Evolutionary conservation across 2,888 invertebrate genomes (phyloP).

Genomic region (Neocrepidodera transversa): DNA sequence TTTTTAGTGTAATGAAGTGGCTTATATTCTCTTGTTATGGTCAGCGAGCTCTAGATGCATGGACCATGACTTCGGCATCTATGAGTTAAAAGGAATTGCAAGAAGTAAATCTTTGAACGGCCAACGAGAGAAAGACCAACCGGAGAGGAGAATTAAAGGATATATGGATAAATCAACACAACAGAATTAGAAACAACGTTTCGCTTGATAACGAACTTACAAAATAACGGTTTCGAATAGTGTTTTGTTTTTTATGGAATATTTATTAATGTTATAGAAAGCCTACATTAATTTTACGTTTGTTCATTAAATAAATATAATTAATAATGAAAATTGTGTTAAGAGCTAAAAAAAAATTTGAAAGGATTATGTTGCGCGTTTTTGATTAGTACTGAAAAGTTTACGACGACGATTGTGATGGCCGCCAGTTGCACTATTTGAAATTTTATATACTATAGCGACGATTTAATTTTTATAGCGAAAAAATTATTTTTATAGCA

Average conservation of each 20-base stretch:
- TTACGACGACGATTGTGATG: no score
- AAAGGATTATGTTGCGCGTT: no score
- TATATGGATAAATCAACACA: constrained; percentile 19
- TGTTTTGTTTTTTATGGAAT: not conserved
- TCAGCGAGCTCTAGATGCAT: constrained; percentile 35
- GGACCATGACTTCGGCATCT: constrained; percentile 41
- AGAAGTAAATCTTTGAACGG: constrained; percentile 20
- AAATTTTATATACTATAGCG: no score
- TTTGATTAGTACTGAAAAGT: no score
- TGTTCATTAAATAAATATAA: no score
- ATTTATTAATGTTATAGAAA: no score
- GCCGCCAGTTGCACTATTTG: no score
- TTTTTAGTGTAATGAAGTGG: constrained; percentile 25
- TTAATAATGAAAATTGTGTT: no score
- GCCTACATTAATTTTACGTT: no score
- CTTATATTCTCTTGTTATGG: constrained; percentile 39
- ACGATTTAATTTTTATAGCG: no score
- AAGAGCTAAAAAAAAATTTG: no score
- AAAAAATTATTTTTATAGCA: no score
- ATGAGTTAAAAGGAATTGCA: constrained; percentile 29
- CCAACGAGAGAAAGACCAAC: constrained; percentile 5
- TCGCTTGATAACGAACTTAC: not conserved
- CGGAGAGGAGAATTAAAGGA: constrained; percentile 15
- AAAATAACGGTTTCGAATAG: not conserved
- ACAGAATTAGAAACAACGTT: not conserved